Conservation (phyloP, 2,113 vertebrate genomes). For the Poeciliopsis turrubarensis region DNA sequence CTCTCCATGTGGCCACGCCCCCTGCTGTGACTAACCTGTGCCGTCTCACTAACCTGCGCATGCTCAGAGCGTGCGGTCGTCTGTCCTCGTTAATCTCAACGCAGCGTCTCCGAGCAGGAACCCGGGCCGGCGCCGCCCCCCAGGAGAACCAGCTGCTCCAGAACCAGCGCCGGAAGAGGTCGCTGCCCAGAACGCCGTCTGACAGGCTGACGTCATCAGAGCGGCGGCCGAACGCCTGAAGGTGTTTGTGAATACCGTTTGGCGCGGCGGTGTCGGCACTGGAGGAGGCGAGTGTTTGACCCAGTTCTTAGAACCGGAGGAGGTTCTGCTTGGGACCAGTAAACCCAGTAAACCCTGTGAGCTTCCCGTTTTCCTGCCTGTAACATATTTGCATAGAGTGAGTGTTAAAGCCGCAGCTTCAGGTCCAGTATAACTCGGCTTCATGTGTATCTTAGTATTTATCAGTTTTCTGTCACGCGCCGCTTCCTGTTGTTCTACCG, state of each 20-base stretch:
- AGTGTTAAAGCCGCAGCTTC: slow-evolving; percentile 27
- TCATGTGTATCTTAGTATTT: slow-evolving; percentile 85
- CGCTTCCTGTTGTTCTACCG: slow-evolving; percentile 50
- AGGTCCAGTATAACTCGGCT: slow-evolving; percentile 80
- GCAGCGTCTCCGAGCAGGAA: slow-evolving; percentile 92
- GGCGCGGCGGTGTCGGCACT: slow-evolving; percentile 20
- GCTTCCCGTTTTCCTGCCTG: slow-evolving; percentile 66
- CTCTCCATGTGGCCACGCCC: slow-evolving; percentile 25
- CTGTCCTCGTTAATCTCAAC: slow-evolving; percentile 81
- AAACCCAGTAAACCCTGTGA: slow-evolving; percentile 42
- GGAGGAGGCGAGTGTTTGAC: background rate
- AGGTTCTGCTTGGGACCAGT: slow-evolving; percentile 8
- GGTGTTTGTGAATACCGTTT: slow-evolving; percentile 62
- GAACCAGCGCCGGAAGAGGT: slow-evolving; percentile 85
- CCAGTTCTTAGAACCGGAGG: slow-evolving; percentile 9
- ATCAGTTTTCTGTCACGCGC: slow-evolving; percentile 89
- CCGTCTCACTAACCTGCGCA: slow-evolving; percentile 24
- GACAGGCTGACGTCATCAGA: slow-evolving; percentile 73
- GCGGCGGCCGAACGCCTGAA: slow-evolving; percentile 39
- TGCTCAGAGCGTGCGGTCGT: slow-evolving; percentile 32
- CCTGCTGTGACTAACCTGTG: slow-evolving; percentile 15
- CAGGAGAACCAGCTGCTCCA: slow-evolving; percentile 84
- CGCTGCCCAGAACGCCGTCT: slow-evolving; percentile 75
- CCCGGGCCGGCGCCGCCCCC: slow-evolving; percentile 83
- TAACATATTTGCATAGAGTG: slow-evolving; percentile 75